Conservation (phyloP, 1,140 invertebrate genomes). For the Drosophila arizonae region DNA sequence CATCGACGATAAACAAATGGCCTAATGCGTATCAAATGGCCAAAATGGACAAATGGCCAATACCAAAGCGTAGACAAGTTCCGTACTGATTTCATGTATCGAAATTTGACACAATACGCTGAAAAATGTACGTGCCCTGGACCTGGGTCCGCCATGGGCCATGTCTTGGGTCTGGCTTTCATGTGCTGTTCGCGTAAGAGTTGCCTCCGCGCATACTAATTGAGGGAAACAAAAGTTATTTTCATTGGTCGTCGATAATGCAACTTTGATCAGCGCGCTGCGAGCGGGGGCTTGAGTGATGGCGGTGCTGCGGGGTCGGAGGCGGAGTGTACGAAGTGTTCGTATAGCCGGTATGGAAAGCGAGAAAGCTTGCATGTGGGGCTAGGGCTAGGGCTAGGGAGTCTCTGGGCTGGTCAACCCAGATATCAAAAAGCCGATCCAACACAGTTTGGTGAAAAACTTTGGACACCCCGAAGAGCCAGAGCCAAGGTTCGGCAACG, state of each 20-base stretch:
- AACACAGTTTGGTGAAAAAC: constrained; percentile 71
- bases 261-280: constrained; percentile 50
- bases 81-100: constrained; percentile 81
- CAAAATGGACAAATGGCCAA: constrained; percentile 35
- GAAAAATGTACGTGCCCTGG: constrained; percentile 69
- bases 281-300: constrained; percentile 9
- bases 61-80: constrained; percentile 72
- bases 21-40: constrained; percentile 29
- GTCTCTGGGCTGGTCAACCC: constrained; percentile 53
- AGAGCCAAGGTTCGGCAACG: constrained; percentile 51
- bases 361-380: constrained; percentile 64
- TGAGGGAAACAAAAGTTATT: constrained; percentile 61
- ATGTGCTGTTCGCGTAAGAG: constrained; percentile 69
- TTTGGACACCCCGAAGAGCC: constrained; percentile 60
- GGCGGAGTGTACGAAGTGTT: constrained; percentile 7
- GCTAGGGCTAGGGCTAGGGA: constrained; percentile 4
- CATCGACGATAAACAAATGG: constrained; percentile 38
- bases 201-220: constrained; percentile 69
- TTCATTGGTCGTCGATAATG: constrained; percentile 74
- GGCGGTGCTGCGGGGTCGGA: constrained; percentile 6
- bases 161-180: constrained; percentile 63
- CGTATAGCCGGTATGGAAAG: constrained; percentile 65
- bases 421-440: constrained; percentile 60
- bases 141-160: constrained; percentile 6
- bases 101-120: constrained; percentile 79